These are phyloP conservation scores for Sylvietta virens DNA, from an alignment of 2,113 vertebrate genomes.

Conservation along the genomic window DNA sequence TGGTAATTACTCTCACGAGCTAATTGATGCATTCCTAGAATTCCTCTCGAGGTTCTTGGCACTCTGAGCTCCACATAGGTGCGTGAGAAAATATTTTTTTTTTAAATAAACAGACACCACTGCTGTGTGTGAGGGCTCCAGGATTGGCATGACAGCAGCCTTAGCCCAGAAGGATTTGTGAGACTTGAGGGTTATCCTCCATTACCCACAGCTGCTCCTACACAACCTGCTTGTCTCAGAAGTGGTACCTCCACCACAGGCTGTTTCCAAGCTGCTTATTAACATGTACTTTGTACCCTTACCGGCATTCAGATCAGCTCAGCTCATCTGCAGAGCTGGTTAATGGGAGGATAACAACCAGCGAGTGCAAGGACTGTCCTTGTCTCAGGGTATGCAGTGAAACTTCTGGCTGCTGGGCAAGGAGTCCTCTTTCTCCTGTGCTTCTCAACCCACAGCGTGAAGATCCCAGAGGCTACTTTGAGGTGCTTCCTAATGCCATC, in stretches of 20 bases:
- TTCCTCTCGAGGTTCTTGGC: not conserved
- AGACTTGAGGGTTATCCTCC: not conserved
- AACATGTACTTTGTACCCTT: not conserved
- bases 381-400: not conserved
- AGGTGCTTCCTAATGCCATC: not conserved
- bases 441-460: not conserved
- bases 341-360: not conserved
- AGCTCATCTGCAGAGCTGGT: not conserved
- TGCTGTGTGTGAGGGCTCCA: not conserved
- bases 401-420: not conserved
- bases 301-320: not conserved
- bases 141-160: not conserved
- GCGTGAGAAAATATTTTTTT: not conserved
- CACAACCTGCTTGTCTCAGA: not conserved
- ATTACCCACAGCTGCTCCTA: not conserved
- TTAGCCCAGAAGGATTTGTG: not conserved
- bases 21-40: constrained; percentile 39
- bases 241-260: not conserved
- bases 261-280: not conserved
- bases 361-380: not conserved
- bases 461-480: not conserved
- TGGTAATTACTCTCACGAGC: not conserved
- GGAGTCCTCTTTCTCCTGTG: not conserved
- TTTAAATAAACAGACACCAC: not conserved
- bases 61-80: not conserved